Evolutionary conservation across 92 coral and sea anemone species (phyloP), one percentile per base, ranked within the genome.

Genomic region (Parazoanthus swiftii): DNA sequence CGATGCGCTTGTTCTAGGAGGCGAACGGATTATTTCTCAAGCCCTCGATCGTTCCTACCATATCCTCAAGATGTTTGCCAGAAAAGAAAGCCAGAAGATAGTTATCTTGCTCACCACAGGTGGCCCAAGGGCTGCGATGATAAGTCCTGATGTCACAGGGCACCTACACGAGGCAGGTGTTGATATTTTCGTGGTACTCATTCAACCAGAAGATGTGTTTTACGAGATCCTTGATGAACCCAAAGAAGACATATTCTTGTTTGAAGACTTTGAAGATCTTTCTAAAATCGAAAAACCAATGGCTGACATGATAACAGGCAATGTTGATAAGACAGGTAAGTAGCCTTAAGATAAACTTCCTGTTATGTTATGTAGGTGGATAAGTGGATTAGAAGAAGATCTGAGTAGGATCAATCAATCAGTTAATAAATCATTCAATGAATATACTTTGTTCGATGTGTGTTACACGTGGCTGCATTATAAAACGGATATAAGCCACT

Each of bases 91-190:
- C 85, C 63, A 37, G 74, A 63, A 81, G 18, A 59, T 81, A 2
- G 74, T 81, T 37, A 42, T 81, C 73, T 66, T 81, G 48, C 72
- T 81, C n/a, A 81, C 85, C 3, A 66, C 85, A 6, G 85, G 85
- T 3, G 85, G 74, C 5, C 74, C 74, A 81, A 66, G 74, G 11
- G 46, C 74, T 5, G 56, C 85, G 2, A 63, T 81, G 73, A 21
- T 81, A n/a, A 59, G 44, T 63, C 29, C 33, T 63, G 44, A 36
- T 37, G 8, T 42, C 35, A 42, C 74, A 35, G 85, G 68, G 16
- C 85, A 43, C 44, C 46, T 81, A 25, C 85, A 81, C 50, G 35
- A 36, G 6, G 51, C 26, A 38, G 85, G 74, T 21, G 72, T 66
- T 33, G 85, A 81, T 14, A 63, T 81, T 20, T 81, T 58, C 35